These are phyloP conservation scores for Rhinichthys klamathensis DNA, from an alignment of 2,113 vertebrate genomes.

Conservation along the genomic window DNA sequence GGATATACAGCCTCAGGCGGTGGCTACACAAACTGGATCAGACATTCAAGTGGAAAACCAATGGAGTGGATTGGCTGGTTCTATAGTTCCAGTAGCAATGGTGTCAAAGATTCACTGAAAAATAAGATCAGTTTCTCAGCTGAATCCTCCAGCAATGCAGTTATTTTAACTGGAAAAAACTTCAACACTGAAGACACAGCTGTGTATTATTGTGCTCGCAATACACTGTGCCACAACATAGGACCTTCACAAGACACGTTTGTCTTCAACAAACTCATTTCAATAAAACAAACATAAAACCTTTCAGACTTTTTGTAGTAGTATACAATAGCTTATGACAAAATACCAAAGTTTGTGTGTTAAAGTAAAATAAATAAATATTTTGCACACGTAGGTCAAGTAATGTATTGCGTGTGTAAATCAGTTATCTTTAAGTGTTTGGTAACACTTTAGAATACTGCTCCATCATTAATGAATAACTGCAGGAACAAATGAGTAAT, in stretches of 20 bases:
- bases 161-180: slow-evolving; percentile 1
- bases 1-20: slow-evolving; percentile 12
- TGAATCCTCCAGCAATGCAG: slow-evolving; percentile 26
- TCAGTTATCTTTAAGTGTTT: no score
- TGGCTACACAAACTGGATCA: slow-evolving; percentile 35
- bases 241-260: background rate
- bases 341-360: no score
- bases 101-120: slow-evolving; percentile 11
- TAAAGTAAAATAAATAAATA: no score
- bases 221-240: background rate
- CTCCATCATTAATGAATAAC: no score
- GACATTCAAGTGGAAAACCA: background rate
- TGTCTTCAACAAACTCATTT: background rate
- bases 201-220: slow-evolving; percentile 42
- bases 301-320: no score
- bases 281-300: background rate
- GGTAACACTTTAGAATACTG: no score
- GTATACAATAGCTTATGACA: no score
- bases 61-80: slow-evolving; percentile 32
- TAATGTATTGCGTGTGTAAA: no score
- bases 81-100: background rate
- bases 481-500: no score
- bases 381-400: no score
- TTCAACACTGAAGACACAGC: slow-evolving; percentile 45
- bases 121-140: slow-evolving; percentile 39